phyloP scores from a whole-genome alignment of 2,113 vertebrate genomes.

The western clawed frog (Xenopus tropicalis) region UCB_Xtro_10.0 CM004446.2:130072001-130072500 shows the following conservation, averaged over 20 bases:
- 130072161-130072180: no score
- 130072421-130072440: constrained; percentile 56
- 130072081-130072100: no score
- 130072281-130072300: constrained; percentile 98
- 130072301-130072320: constrained; percentile 91
- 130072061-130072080: no score
- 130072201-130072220: not conserved
- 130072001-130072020: not conserved
- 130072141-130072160: no score
- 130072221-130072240: not conserved
- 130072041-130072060: not conserved
- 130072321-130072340: constrained; percentile 98
- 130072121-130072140: no score
- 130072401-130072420: constrained; percentile 96
- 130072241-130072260: constrained; percentile 64
- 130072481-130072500: no score
- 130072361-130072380: constrained; percentile 99
- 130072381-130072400: constrained; percentile 96
- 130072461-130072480: no score
- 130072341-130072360: constrained; percentile 92
- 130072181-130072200: no score
- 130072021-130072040: not conserved
- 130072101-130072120: no score
- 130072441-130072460: not conserved
- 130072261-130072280: constrained; percentile 97